These are phyloP conservation scores for Syrista parreyssii DNA, from an alignment of 2,888 invertebrate species.

Conservation along the genomic window DNA sequence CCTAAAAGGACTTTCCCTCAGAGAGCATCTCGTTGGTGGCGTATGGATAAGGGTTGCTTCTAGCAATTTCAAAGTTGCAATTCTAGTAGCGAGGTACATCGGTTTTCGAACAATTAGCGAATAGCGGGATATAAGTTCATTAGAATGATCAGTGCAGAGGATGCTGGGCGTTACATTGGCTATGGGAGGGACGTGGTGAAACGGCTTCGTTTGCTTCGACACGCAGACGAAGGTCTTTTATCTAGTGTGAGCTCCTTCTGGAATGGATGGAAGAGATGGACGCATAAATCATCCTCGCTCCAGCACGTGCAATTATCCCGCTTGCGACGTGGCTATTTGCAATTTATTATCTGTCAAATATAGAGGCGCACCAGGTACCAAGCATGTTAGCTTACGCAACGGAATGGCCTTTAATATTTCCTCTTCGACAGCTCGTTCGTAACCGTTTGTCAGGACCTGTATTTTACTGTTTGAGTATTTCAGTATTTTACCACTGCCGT, in stretches of 20 bases:
- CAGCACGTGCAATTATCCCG: background rate
- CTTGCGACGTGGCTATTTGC: background rate
- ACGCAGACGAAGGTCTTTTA: background rate
- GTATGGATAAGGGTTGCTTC: background rate
- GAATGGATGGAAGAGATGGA: background rate
- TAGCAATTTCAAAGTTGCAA: conserved; percentile 17
- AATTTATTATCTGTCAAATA: background rate
- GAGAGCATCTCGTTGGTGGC: background rate
- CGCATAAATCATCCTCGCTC: background rate
- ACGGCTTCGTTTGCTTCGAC: background rate
- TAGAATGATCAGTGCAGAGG: background rate
- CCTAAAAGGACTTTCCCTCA: background rate
- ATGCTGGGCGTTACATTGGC: background rate
- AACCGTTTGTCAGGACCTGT: background rate
- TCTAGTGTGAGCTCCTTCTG: background rate
- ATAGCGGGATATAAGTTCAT: background rate
- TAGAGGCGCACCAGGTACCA: background rate
- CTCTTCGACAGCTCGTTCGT: background rate
- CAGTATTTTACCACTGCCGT: background rate
- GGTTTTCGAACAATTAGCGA: conserved; percentile 12
- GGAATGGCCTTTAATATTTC: background rate
- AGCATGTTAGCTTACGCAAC: background rate
- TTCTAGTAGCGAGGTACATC: conserved; percentile 2
- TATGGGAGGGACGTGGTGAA: background rate
- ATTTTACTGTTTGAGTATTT: background rate